Conservation (phyloP, 2,113 vertebrate species). For the Plecturocebus donacophilus region DNA sequence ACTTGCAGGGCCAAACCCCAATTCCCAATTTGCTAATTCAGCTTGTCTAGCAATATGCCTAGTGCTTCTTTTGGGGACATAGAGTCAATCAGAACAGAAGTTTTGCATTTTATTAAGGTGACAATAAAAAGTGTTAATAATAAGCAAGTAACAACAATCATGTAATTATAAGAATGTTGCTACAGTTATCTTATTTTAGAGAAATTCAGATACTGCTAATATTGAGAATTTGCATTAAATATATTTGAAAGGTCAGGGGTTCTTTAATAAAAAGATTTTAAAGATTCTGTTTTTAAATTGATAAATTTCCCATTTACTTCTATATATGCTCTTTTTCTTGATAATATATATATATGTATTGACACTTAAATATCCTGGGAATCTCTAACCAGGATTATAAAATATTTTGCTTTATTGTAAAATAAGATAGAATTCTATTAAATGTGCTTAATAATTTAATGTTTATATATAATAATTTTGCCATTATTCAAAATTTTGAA, state of each 20-base stretch:
- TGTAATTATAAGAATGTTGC: neutral
- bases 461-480: neutral
- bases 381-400: neutral
- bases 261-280: neutral
- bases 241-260: neutral
- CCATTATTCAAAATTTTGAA: neutral
- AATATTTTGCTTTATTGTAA: neutral
- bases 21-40: neutral
- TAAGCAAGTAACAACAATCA: neutral
- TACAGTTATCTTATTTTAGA: neutral
- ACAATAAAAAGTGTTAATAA: neutral
- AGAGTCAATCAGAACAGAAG: neutral
- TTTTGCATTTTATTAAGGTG: neutral
- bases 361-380: neutral
- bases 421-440: neutral
- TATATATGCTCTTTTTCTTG: neutral
- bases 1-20: neutral
- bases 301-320: neutral
- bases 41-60: neutral
- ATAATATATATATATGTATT: neutral
- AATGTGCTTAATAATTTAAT: neutral
- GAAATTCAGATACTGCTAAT: neutral
- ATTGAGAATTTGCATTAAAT: neutral
- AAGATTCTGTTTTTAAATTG: neutral
- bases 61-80: neutral